Percentiles rank a stretch among this genome's conserved stretches.
Evolutionary conservation across 2,797 vertebrate species (phyloP).

Genomic region (Gila robusta): DNA sequence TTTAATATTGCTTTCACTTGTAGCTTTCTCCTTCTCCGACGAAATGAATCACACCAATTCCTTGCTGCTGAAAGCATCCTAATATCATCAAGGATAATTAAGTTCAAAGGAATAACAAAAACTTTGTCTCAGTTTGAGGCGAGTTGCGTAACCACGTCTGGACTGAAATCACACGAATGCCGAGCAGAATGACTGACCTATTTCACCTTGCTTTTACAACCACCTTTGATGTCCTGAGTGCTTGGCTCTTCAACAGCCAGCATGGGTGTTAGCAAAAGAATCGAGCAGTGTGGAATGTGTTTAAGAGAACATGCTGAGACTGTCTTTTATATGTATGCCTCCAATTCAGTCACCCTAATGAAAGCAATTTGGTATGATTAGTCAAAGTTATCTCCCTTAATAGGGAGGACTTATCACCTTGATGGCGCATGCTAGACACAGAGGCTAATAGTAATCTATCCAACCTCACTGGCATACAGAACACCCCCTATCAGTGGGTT

Average conservation of each 20-base stretch:
- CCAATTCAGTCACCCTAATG: slow-evolving; percentile 40
- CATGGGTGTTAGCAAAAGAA: neutral
- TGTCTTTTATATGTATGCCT: slow-evolving; percentile 50
- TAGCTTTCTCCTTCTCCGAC: slow-evolving; percentile 8
- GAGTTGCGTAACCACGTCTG: neutral
- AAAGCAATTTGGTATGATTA: slow-evolving; percentile 51
- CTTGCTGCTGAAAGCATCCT: slow-evolving; percentile 34
- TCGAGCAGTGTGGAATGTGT: neutral
- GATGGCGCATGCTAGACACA: neutral
- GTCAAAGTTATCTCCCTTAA: slow-evolving; percentile 48
- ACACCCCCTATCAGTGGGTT: neutral
- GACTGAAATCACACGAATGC: neutral
- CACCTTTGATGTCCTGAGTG: slow-evolving; percentile 32
- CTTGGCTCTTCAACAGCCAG: neutral
- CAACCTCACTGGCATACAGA: neutral
- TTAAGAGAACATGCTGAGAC: slow-evolving; percentile 35
- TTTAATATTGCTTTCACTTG: slow-evolving; percentile 40
- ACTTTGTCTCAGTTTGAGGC: slow-evolving; percentile 2
- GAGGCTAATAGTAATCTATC: slow-evolving; percentile 32
- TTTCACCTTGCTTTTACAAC: slow-evolving; percentile 32
- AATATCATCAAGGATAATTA: slow-evolving; percentile 35
- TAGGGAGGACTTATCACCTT: slow-evolving; percentile 49
- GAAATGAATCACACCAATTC: slow-evolving; percentile 33
- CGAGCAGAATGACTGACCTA: neutral
- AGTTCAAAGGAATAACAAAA: slow-evolving; percentile 39